A percentile compares a stretch with the other conserved stretches of the same genome.
Evolutionary conservation across 2,797 vertebrate genomes (phyloP).

Genomic region (Esox masquinongy): DNA sequence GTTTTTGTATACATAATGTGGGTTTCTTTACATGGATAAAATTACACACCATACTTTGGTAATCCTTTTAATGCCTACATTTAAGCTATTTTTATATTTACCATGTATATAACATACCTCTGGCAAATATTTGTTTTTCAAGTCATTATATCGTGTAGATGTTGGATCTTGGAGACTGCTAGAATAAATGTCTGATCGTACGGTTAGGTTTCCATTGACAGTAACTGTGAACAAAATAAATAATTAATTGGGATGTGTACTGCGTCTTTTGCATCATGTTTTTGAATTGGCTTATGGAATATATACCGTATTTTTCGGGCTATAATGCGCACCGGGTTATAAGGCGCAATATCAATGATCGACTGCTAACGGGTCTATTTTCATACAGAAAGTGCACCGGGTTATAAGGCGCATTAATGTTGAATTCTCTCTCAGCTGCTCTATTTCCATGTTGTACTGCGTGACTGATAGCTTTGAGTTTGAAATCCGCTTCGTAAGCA

Average conservation of each 20-base stretch:
- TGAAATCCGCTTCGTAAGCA: too few relatives aligned
- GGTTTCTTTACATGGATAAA: background rate
- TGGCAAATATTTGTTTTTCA: accelerated
- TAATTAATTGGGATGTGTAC: background rate
- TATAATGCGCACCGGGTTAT: too few relatives aligned
- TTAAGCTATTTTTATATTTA: background rate
- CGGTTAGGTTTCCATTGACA: constrained; percentile 29
- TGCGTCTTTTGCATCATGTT: background rate
- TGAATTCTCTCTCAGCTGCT: too few relatives aligned
- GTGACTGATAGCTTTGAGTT: too few relatives aligned
- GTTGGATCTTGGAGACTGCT: accelerated
- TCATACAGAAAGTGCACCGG: too few relatives aligned
- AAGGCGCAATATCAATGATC: too few relatives aligned
- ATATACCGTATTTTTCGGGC: too few relatives aligned
- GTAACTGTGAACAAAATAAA: constrained; percentile 46
- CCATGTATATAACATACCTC: constrained; percentile 29
- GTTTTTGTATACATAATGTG: background rate
- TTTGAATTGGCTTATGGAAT: background rate
- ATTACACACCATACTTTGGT: background rate
- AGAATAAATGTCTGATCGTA: accelerated
- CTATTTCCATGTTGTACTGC: too few relatives aligned
- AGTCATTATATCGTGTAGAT: accelerated
- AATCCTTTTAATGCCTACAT: background rate
- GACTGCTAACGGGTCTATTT: too few relatives aligned
- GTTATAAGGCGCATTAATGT: too few relatives aligned